Evolutionary conservation across 2,888 invertebrate species (phyloP).

Genomic region (Metellina segmentata): DNA sequence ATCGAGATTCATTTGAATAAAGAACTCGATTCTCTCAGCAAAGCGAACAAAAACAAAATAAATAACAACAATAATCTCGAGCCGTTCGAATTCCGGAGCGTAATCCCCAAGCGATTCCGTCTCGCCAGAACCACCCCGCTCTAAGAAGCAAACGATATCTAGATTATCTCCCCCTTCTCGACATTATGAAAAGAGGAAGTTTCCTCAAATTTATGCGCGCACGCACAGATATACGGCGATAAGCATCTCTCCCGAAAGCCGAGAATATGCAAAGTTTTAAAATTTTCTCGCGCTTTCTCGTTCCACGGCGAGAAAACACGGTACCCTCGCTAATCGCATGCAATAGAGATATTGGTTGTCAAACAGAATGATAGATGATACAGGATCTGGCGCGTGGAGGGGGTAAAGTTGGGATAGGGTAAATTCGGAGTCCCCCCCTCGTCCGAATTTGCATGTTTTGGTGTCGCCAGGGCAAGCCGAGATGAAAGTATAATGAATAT

Average conservation of each 20-base stretch:
- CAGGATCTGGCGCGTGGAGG: conserved; percentile 9
- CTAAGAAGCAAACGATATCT: conserved; percentile 11
- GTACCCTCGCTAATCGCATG: conserved; percentile 55
- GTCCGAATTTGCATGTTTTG: conserved; percentile 70
- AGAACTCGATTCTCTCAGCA: not conserved
- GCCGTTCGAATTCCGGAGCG: not conserved
- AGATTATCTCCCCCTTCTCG: conserved; percentile 22
- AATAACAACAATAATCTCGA: conserved; percentile 14
- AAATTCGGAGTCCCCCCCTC: not conserved
- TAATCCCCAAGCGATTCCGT: not conserved
- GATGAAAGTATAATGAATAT: conserved; percentile 74
- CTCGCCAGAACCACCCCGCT: not conserved
- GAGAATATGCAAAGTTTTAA: conserved; percentile 64
- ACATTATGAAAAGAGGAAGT: conserved; percentile 20
- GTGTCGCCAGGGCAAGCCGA: conserved; percentile 25
- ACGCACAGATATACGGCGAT: not conserved
- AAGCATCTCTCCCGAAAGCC: not conserved
- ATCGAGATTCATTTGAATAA: conserved; percentile 1
- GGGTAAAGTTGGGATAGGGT: not conserved
- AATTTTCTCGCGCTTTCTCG: conserved; percentile 35
- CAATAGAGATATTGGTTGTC: conserved; percentile 73
- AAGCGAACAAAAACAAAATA: not conserved
- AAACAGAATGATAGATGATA: conserved; percentile 71
- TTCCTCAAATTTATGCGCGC: conserved; percentile 49
- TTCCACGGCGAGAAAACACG: conserved; percentile 50